phyloP scores from a whole-genome alignment of 2,113 vertebrate genomes.

The Myrmecophaga tridactyla region DNA sequence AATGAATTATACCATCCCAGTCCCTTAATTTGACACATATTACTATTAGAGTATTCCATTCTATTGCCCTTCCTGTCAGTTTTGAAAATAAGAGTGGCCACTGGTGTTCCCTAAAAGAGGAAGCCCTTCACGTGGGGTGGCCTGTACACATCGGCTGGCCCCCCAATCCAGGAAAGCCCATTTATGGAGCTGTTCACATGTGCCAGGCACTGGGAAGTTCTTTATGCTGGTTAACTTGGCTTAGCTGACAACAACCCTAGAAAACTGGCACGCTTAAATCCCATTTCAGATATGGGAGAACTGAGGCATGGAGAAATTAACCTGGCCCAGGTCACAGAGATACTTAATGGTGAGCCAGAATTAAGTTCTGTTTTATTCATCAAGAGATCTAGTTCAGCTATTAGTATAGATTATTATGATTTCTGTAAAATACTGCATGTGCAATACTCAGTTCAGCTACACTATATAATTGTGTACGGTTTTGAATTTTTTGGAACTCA shows the following conservation, averaged over 20 bases:
- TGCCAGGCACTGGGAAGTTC: background rate
- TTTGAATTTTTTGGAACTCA: background rate
- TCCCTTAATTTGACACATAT: background rate
- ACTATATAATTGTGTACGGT: background rate
- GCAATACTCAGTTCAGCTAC: background rate
- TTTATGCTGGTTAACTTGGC: background rate
- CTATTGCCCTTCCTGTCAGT: background rate
- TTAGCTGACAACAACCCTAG: constrained; percentile 9
- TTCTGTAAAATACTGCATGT: background rate
- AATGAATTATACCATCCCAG: background rate
- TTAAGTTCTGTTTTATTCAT: constrained; percentile 2
- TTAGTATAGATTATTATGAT: background rate
- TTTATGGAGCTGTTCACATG: background rate
- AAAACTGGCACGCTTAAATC: background rate
- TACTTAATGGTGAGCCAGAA: background rate
- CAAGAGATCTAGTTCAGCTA: background rate
- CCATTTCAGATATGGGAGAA: constrained; percentile 17
- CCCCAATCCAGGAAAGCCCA: background rate
- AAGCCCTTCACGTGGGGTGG: background rate
- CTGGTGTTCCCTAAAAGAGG: background rate
- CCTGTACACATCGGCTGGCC: background rate
- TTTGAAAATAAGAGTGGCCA: constrained; percentile 23
- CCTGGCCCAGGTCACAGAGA: background rate
- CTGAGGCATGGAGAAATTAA: constrained; percentile 21
- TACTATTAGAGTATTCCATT: background rate